Conservation (phyloP, 2,797 vertebrate species). For the Nasua narica region DNA sequence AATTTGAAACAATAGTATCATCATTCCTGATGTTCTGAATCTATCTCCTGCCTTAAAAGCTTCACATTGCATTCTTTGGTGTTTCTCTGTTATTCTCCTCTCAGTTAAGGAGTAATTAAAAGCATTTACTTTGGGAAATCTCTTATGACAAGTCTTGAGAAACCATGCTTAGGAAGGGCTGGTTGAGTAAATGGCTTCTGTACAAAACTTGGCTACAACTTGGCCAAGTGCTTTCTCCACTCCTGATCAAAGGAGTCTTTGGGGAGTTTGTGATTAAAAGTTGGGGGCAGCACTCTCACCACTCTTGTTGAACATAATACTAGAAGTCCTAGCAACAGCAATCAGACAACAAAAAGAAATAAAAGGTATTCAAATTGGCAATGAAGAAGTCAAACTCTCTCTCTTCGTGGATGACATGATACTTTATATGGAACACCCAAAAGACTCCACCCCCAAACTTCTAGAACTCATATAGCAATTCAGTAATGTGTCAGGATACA, state of each 20-base stretch:
- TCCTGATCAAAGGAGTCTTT: background rate
- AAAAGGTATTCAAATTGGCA: too few relatives aligned
- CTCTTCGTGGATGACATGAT: too few relatives aligned
- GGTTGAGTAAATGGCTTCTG: background rate
- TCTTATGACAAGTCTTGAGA: background rate
- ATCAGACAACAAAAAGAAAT: too few relatives aligned
- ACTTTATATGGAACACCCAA: too few relatives aligned
- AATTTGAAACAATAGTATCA: background rate
- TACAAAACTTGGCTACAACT: background rate
- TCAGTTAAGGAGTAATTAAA: background rate
- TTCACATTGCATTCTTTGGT: background rate
- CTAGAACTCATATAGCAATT: too few relatives aligned
- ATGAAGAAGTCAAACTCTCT: too few relatives aligned
- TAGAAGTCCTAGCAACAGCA: too few relatives aligned
- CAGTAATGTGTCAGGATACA: too few relatives aligned
- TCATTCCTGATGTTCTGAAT: background rate
- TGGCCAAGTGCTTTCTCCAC: background rate
- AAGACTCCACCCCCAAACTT: too few relatives aligned
- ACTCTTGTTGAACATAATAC: too few relatives aligned
- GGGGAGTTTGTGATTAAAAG: background rate
- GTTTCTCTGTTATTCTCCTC: background rate
- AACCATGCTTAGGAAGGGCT: background rate
- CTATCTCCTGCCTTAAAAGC: background rate
- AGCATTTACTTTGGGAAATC: constrained; percentile 2
- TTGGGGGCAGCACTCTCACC: too few relatives aligned